Evolutionary conservation across 2,888 invertebrate genomes (phyloP).

Genomic region (Macaria notata): DNA sequence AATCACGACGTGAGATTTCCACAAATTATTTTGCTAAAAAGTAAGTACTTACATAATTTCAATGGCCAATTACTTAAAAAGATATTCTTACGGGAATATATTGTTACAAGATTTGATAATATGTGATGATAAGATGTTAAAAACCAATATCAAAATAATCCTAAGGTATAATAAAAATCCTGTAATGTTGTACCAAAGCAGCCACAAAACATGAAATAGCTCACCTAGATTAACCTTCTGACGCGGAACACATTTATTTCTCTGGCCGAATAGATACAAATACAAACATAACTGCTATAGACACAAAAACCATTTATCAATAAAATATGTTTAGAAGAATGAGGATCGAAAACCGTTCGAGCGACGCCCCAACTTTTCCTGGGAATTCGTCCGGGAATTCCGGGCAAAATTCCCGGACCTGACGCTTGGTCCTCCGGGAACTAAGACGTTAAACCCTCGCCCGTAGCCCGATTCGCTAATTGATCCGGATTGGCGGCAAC

Average conservation of each 20-base stretch:
- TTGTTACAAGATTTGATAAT: too few relatives aligned
- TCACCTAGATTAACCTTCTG: too few relatives aligned
- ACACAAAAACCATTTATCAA: slow-evolving; percentile 21
- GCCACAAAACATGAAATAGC: too few relatives aligned
- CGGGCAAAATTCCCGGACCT: slow-evolving; percentile 61
- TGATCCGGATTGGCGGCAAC: slow-evolving; percentile 32
- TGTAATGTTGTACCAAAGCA: too few relatives aligned
- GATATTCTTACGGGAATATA: too few relatives aligned
- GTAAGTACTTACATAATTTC: too few relatives aligned
- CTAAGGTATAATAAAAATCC: too few relatives aligned
- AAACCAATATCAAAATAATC: too few relatives aligned
- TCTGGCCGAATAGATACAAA: not conserved
- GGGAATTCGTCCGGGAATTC: slow-evolving; percentile 73
- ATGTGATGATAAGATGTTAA: too few relatives aligned
- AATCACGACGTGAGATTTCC: too few relatives aligned
- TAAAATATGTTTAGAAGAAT: slow-evolving; percentile 25
- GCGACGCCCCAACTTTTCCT: slow-evolving; percentile 56
- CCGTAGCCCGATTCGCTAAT: slow-evolving; percentile 27
- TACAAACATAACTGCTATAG: not conserved
- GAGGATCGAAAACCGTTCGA: slow-evolving; percentile 25
- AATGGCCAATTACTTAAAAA: too few relatives aligned
- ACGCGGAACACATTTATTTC: slow-evolving; percentile 6
- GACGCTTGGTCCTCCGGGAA: slow-evolving; percentile 55
- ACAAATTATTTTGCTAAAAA: too few relatives aligned
- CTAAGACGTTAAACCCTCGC: slow-evolving; percentile 69